These are phyloP conservation scores for Anthopleura sola DNA, from an alignment of 64 coral and sea anemone species.

Conservation along the genomic window DNA sequence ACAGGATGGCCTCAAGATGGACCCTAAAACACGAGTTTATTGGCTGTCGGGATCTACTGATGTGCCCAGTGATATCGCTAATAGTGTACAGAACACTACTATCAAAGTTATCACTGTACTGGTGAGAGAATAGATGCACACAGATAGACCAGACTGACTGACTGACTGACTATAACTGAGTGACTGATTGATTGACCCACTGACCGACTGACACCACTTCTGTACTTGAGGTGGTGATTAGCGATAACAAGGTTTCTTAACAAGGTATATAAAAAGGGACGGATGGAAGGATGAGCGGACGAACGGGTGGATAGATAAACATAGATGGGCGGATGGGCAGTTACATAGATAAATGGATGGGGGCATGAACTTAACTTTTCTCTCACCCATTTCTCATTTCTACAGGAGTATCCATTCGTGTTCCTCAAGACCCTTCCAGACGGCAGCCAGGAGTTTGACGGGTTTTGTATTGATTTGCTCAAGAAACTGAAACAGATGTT, in stretches of 20 bases:
- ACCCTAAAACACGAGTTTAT: slow-evolving; percentile 42
- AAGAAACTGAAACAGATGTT: slow-evolving; percentile 59
- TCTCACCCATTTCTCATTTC: neutral
- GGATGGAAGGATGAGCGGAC: too few species aligned
- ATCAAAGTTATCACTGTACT: slow-evolving; percentile 37
- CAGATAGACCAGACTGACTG: too few species aligned
- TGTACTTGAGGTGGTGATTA: too few species aligned
- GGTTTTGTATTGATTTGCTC: slow-evolving; percentile 61
- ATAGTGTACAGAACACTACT: slow-evolving; percentile 37
- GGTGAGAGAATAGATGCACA: slow-evolving; percentile 9
- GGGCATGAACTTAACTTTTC: neutral
- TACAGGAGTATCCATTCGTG: slow-evolving; percentile 67
- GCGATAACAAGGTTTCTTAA: too few species aligned
- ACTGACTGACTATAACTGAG: too few species aligned
- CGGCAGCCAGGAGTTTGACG: slow-evolving; percentile 31
- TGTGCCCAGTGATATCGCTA: slow-evolving; percentile 32
- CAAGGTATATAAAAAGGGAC: too few species aligned
- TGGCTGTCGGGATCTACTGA: slow-evolving; percentile 39
- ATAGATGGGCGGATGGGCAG: too few species aligned
- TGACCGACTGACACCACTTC: too few species aligned
- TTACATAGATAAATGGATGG: too few species aligned
- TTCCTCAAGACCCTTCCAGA: slow-evolving; percentile 43
- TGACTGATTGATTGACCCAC: too few species aligned
- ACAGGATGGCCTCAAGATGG: slow-evolving; percentile 24
- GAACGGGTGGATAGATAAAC: too few species aligned